Percentiles rank a stretch among this genome's conserved stretches.
Conservation (phyloP, 2,888 invertebrate species). For the Embidobia sp. region DNA sequence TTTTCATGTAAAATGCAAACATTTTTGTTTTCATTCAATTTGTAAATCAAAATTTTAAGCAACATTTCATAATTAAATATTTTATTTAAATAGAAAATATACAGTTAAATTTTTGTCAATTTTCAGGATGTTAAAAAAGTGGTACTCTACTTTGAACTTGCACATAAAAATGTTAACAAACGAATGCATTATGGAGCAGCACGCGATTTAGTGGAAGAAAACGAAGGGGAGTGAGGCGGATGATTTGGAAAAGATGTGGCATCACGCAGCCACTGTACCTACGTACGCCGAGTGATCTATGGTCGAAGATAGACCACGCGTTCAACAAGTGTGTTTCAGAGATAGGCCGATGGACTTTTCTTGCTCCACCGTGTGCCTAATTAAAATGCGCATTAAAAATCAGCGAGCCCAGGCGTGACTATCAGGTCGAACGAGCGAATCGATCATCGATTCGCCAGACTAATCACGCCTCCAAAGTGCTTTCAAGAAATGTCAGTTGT, state of each 20-base stretch:
- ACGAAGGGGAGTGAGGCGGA: constrained; percentile 32
- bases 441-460: constrained; percentile 54
- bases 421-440: constrained; percentile 39
- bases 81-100: no score
- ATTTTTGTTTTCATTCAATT: no score
- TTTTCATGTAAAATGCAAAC: no score
- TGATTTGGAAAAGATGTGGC: constrained; percentile 49
- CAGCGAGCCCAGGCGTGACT: constrained; percentile 28
- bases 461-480: constrained; percentile 29
- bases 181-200: constrained; percentile 26
- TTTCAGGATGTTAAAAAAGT: no score
- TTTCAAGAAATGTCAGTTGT: constrained; percentile 42
- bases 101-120: no score
- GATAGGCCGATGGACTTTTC: constrained; percentile 73
- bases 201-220: constrained; percentile 47
- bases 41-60: no score
- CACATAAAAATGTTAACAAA: no score
- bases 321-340: constrained; percentile 80
- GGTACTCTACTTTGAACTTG: no score
- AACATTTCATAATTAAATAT: no score
- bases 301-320: constrained; percentile 80
- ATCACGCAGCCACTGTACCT: constrained; percentile 65
- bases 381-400: constrained; percentile 66
- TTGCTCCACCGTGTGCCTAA: constrained; percentile 56
- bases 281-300: constrained; percentile 79